Evolutionary conservation across 2,113 vertebrate species (phyloP).

Genomic region (Xiphorhynchus elegans): DNA sequence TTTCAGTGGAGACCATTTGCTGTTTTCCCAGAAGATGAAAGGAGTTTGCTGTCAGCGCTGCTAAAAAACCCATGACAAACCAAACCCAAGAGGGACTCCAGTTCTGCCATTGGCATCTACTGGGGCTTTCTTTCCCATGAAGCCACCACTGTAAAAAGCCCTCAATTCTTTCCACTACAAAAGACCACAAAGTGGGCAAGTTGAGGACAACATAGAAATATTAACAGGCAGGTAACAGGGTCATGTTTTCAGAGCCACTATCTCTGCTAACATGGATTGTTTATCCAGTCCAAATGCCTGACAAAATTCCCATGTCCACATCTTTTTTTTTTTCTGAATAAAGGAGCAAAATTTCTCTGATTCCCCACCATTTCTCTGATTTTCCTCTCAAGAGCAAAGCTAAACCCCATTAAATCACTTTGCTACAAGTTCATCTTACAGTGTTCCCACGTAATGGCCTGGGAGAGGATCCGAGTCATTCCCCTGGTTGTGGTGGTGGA

Average conservation of each 20-base stretch:
- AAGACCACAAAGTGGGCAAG: background rate
- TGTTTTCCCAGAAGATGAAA: conserved; percentile 60
- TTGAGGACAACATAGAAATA: background rate
- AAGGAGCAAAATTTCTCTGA: background rate
- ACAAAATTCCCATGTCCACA: background rate
- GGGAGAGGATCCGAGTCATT: background rate
- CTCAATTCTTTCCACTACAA: background rate
- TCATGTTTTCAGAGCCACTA: background rate
- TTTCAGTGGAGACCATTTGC: background rate
- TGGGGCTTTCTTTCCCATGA: background rate
- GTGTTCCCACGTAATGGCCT: background rate
- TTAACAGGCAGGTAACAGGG: background rate
- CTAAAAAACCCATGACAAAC: background rate
- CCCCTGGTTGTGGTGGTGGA: background rate
- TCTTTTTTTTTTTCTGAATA: background rate
- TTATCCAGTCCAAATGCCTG: background rate
- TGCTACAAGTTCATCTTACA: background rate
- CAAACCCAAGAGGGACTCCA: background rate
- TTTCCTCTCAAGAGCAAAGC: background rate
- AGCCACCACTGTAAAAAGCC: background rate
- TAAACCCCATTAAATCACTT: background rate
- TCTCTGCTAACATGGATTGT: background rate
- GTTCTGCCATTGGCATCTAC: background rate
- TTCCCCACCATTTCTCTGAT: background rate
- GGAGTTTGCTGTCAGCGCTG: background rate